Evolutionary conservation across 2,797 vertebrate genomes (phyloP).

Genomic region (Paguma larvata): DNA sequence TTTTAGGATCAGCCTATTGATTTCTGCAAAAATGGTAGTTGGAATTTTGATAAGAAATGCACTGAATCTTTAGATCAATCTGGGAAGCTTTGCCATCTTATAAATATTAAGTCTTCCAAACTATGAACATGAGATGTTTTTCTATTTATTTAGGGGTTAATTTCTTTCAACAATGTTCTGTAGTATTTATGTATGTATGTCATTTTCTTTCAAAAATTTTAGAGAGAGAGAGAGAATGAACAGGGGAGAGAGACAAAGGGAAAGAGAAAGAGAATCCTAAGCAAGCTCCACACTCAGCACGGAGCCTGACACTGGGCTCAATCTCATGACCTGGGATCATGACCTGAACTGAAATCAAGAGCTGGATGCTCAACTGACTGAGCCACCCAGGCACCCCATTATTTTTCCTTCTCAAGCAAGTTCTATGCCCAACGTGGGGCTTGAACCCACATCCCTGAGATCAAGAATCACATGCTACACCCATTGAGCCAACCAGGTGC

Average conservation of each 20-base stretch:
- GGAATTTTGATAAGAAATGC: slow-evolving; percentile 6
- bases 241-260: too few relatives aligned
- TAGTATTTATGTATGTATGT: neutral
- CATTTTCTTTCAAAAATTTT: neutral
- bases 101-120: neutral
- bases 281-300: too few relatives aligned
- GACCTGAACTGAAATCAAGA: too few relatives aligned
- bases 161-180: neutral
- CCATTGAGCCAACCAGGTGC: neutral
- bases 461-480: neutral
- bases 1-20: neutral
- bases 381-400: too few relatives aligned
- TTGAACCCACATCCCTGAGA: neutral
- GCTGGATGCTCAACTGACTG: too few relatives aligned
- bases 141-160: slow-evolving; percentile 18
- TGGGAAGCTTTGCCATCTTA: neutral
- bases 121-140: neutral
- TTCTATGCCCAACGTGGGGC: neutral
- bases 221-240: too few relatives aligned
- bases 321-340: too few relatives aligned
- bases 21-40: slow-evolving; percentile 22
- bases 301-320: too few relatives aligned
- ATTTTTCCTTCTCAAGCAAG: neutral
- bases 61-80: neutral
- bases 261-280: too few relatives aligned